Evolutionary conservation across 2,113 vertebrate species (phyloP).

Genomic region (Carlito syrichta): DNA sequence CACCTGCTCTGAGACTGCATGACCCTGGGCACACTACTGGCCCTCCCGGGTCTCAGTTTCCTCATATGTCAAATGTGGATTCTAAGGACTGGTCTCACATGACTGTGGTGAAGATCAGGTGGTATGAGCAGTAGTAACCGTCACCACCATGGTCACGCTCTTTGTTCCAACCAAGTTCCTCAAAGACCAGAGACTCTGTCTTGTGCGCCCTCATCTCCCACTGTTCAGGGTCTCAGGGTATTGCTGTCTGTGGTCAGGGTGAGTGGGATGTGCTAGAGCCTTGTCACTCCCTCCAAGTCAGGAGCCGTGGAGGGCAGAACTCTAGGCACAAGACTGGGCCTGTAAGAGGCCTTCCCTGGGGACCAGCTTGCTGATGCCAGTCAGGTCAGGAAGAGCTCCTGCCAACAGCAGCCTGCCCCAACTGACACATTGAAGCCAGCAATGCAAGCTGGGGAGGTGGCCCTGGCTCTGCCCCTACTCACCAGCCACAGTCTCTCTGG

Average conservation of each 20-base stretch:
- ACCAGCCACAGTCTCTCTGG: background rate
- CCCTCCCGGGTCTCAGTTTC: background rate
- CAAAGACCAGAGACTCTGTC: background rate
- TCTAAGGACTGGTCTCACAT: background rate
- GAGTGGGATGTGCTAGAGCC: background rate
- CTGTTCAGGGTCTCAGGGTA: fast-evolving
- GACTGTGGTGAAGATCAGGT: background rate
- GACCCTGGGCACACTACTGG: background rate
- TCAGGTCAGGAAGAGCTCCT: too few species aligned
- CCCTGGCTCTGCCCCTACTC: background rate
- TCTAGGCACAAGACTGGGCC: background rate
- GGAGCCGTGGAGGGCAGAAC: background rate
- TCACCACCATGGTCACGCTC: background rate
- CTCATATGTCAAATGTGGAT: background rate
- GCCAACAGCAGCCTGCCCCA: too few species aligned
- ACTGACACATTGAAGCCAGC: too few species aligned
- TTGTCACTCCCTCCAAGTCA: background rate
- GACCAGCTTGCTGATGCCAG: background rate
- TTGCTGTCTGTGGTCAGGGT: background rate
- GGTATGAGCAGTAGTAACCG: fast-evolving
- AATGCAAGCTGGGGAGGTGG: too few species aligned
- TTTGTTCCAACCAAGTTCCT: background rate
- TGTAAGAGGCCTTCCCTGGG: background rate
- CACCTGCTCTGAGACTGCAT: background rate
- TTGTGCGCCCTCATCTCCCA: fast-evolving